Percentiles rank a stretch among this genome's conserved stretches.
Conservation (phyloP, 2,797 vertebrate genomes). For the Amazona finschi region DNA sequence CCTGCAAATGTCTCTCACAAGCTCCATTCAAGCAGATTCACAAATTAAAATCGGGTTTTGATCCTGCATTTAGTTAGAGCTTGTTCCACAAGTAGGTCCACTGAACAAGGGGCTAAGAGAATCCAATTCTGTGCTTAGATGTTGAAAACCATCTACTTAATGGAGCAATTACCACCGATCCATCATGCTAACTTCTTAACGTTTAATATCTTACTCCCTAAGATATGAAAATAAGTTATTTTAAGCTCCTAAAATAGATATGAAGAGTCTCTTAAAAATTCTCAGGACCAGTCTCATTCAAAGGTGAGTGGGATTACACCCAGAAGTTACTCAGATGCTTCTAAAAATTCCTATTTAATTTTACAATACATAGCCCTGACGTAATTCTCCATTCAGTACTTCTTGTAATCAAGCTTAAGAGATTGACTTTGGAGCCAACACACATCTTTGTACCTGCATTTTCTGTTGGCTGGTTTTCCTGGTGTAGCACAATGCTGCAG, state of each 20-base stretch:
- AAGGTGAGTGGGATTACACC: background rate
- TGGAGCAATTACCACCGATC: background rate
- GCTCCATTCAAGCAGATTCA: background rate
- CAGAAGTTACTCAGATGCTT: background rate
- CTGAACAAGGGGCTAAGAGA: background rate
- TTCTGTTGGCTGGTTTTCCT: background rate
- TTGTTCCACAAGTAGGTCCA: background rate
- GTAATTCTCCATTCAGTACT: background rate
- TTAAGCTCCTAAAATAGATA: background rate
- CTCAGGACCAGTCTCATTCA: background rate
- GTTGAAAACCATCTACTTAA: background rate
- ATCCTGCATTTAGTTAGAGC: background rate
- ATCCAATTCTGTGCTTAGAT: background rate
- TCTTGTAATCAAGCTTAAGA: slow-evolving; percentile 4
- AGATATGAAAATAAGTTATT: slow-evolving; percentile 27
- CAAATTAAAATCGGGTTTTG: background rate
- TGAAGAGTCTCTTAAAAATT: background rate
- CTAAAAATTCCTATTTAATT: background rate
- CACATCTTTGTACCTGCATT: background rate
- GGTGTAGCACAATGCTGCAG: background rate
- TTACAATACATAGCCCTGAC: background rate
- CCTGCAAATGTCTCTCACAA: background rate
- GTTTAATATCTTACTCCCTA: background rate
- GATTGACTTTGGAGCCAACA: background rate
- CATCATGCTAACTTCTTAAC: background rate